These are phyloP conservation scores for Drosophila dunni DNA, from an alignment of 1,140 invertebrate genomes.

Conservation along the genomic window DNA sequence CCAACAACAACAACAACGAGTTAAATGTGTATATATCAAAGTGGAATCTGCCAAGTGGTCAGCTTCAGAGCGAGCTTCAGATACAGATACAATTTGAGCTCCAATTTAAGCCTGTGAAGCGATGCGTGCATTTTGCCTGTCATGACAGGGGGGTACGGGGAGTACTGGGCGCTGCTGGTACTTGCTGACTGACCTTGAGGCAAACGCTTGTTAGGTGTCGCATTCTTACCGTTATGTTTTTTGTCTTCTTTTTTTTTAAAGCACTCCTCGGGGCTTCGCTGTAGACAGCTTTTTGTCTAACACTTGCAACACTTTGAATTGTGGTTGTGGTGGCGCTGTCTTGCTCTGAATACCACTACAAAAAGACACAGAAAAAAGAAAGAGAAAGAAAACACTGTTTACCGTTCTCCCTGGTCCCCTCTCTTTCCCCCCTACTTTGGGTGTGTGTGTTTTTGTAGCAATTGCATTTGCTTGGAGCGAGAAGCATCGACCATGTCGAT, in stretches of 20 bases:
- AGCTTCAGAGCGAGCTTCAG: conserved; percentile 8
- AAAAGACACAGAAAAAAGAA: too few species aligned
- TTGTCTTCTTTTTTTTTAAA: conserved; percentile 9
- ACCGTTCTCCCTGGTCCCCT: background rate
- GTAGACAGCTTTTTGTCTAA: conserved; percentile 28
- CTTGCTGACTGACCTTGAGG: conserved; percentile 40
- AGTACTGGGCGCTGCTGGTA: background rate
- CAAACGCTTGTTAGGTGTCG: conserved; percentile 22
- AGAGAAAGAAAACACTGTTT: background rate
- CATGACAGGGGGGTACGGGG: background rate
- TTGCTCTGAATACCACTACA: conserved; percentile 76
- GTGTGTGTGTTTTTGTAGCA: conserved; percentile 19
- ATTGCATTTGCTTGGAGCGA: conserved; percentile 33
- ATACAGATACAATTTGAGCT: background rate
- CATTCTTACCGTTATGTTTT: conserved; percentile 47
- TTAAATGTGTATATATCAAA: conserved; percentile 17
- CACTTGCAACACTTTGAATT: conserved; percentile 41
- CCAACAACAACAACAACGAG: conserved; percentile 48
- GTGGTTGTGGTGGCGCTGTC: conserved; percentile 46
- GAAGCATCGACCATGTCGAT: conserved; percentile 54
- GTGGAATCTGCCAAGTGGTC: conserved; percentile 55
- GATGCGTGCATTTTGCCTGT: conserved; percentile 54
- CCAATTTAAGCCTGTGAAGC: conserved; percentile 17
- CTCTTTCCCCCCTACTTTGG: background rate
- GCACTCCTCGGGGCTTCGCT: conserved; percentile 12